Conservation (phyloP, 2,113 vertebrate genomes). For the Tupaia chinensis region DNA sequence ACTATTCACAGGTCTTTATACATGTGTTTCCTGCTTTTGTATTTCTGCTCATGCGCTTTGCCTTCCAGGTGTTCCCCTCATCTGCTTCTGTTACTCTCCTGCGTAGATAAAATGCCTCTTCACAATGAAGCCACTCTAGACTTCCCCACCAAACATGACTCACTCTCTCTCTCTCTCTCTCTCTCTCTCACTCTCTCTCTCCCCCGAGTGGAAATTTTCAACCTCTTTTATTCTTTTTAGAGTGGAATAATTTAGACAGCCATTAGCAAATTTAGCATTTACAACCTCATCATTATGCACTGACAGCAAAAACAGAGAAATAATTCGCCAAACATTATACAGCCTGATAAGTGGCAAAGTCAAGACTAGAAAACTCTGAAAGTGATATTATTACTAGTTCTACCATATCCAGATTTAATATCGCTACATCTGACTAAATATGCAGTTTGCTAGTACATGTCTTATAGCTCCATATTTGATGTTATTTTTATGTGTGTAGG, state of each 20-base stretch:
- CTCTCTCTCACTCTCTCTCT: background rate
- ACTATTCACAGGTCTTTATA: background rate
- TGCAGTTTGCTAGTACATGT: background rate
- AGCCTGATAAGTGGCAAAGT: background rate
- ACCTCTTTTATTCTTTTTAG: background rate
- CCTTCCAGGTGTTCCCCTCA: background rate
- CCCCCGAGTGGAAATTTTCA: background rate
- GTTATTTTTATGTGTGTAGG: background rate
- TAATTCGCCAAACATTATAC: background rate
- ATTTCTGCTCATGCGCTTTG: background rate
- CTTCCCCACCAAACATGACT: background rate
- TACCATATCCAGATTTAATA: background rate
- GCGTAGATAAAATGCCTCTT: background rate
- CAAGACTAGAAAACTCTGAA: background rate
- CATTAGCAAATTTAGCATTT: background rate
- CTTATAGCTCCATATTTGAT: background rate
- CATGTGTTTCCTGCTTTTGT: background rate
- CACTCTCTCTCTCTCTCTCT: background rate
- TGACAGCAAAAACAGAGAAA: background rate
- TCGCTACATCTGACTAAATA: background rate
- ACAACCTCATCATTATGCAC: background rate
- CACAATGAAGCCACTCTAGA: background rate
- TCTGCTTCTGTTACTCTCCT: background rate
- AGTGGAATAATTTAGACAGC: background rate
- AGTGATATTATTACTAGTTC: background rate